Conservation (phyloP, 1,140 invertebrate genomes). For the Bombus soroeensis region DNA sequence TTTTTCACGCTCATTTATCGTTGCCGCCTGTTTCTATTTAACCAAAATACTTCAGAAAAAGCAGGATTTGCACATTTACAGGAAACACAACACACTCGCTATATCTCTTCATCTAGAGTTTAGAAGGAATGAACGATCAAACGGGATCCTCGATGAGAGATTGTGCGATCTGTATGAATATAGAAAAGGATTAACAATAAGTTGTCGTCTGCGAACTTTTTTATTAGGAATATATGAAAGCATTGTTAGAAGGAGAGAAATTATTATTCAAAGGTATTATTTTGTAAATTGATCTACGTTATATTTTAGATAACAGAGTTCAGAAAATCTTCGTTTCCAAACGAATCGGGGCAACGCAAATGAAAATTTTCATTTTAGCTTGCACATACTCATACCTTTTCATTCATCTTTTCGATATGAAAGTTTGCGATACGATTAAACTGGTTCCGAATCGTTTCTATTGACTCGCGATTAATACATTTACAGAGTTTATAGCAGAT, state of each 20-base stretch:
- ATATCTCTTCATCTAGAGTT: constrained; percentile 1
- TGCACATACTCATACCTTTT: not conserved
- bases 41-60: constrained; percentile 33
- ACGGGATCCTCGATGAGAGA: constrained; percentile 8
- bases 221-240: too few relatives aligned
- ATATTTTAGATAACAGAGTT: not conserved
- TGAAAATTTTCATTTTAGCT: not conserved
- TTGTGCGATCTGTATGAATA: constrained; percentile 30
- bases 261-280: too few relatives aligned
- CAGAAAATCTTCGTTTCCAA: not conserved
- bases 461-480: not conserved
- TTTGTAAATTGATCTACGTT: too few relatives aligned
- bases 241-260: too few relatives aligned
- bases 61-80: constrained; percentile 1
- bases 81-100: not conserved
- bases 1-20: constrained; percentile 18
- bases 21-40: not conserved
- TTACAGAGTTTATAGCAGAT: not conserved
- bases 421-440: not conserved
- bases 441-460: too few relatives aligned
- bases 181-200: not conserved
- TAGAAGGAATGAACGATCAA: not conserved
- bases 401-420: not conserved
- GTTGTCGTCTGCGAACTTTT: too few relatives aligned
- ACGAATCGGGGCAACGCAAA: not conserved